These are phyloP conservation scores for Pardalotus punctatus DNA, from an alignment of 2,113 vertebrate genomes.

Conservation along the genomic window DNA sequence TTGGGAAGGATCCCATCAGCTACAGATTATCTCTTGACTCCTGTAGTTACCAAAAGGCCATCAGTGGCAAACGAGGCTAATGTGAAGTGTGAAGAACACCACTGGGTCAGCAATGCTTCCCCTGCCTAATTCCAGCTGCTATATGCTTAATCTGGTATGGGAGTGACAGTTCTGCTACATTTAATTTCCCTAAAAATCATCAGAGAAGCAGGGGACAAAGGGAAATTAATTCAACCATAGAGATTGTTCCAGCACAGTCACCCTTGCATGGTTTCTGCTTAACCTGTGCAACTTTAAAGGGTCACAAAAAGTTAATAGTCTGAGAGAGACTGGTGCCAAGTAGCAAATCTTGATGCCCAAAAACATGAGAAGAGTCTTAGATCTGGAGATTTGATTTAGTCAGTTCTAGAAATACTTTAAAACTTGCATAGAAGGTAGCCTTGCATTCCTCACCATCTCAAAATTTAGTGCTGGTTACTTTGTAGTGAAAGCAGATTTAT, in stretches of 20 bases:
- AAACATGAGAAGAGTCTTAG: background rate
- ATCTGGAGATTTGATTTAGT: background rate
- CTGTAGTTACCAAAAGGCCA: background rate
- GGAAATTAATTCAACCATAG: background rate
- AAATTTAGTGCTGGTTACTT: conserved; percentile 5
- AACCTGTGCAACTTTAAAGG: background rate
- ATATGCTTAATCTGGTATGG: accelerated
- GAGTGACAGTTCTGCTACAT: background rate
- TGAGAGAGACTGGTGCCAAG: background rate
- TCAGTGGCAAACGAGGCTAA: background rate
- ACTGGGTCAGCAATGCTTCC: background rate
- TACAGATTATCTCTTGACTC: background rate
- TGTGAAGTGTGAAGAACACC: background rate
- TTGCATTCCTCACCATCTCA: background rate
- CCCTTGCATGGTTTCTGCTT: background rate
- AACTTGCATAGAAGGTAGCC: background rate
- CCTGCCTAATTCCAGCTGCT: background rate
- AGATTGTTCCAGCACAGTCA: background rate
- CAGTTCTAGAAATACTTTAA: background rate
- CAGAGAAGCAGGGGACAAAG: background rate
- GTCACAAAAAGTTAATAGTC: background rate
- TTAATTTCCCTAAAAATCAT: background rate
- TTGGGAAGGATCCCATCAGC: background rate
- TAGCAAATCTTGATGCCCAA: background rate
- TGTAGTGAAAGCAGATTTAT: conserved; percentile 13